A percentile compares a stretch with the other conserved stretches of the same genome.
These are phyloP conservation scores for Epinotia brunnichana DNA, from an alignment of 2,888 invertebrate genomes.

Conservation along the genomic window DNA sequence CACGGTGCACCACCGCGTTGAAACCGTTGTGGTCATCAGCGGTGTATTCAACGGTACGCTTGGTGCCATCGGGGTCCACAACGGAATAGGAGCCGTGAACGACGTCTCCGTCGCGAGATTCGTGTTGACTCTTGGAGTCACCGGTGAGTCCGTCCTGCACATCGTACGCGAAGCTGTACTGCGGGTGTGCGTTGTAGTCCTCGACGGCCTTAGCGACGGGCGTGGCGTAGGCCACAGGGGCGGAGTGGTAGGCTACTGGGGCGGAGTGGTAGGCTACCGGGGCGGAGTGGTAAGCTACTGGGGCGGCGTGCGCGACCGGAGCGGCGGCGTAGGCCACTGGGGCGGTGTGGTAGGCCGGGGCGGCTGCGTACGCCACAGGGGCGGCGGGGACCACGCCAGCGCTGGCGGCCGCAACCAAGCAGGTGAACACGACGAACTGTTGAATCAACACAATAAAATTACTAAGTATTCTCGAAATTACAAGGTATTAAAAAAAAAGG, in stretches of 20 bases:
- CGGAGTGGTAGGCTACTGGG: conserved; percentile 46
- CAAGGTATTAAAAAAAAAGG: no score
- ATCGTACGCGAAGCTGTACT: conserved; percentile 76
- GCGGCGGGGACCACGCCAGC: conserved; percentile 46
- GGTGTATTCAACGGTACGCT: conserved; percentile 80
- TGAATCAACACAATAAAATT: conserved; percentile 18
- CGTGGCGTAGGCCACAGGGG: conserved; percentile 51
- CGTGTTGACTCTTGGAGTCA: conserved; percentile 78
- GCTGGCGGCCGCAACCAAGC: conserved; percentile 47
- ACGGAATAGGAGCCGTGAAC: conserved; percentile 80
- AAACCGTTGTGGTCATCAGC: conserved; percentile 80
- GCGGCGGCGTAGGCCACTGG: conserved; percentile 55
- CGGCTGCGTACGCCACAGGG: conserved; percentile 66
- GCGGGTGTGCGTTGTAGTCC: conserved; percentile 62
- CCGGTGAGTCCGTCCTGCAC: conserved; percentile 79
- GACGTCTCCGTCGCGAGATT: conserved; percentile 77
- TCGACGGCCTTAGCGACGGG: conserved; percentile 52
- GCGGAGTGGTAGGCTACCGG: conserved; percentile 50
- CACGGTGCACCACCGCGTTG: conserved; percentile 79
- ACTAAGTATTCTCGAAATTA: background rate
- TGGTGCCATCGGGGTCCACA: conserved; percentile 77
- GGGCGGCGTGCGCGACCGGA: conserved; percentile 53
- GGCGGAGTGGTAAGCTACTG: conserved; percentile 53
- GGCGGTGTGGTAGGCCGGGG: conserved; percentile 59
- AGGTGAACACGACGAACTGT: conserved; percentile 50